These are phyloP conservation scores for Valencia hispanica DNA, from an alignment of 2,797 vertebrate genomes.

Conservation along the genomic window DNA sequence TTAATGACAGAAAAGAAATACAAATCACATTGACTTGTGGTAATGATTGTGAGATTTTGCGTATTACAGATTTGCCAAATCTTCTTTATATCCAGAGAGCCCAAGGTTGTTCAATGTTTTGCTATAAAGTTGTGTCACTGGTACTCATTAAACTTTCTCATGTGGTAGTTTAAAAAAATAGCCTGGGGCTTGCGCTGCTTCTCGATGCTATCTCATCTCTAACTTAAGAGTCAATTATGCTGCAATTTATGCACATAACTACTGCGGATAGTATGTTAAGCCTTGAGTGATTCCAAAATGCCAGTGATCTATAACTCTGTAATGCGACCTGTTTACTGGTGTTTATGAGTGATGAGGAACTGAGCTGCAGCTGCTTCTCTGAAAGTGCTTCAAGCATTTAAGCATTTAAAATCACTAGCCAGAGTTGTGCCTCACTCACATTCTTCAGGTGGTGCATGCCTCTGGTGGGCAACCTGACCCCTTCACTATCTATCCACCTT, in stretches of 20 bases:
- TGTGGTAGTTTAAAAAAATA: slow-evolving; percentile 6
- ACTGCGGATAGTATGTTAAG: background rate
- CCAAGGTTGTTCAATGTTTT: background rate
- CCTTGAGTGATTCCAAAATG: slow-evolving; percentile 5
- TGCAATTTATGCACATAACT: slow-evolving; percentile 2
- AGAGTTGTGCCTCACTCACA: slow-evolving; percentile 7
- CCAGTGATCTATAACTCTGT: slow-evolving; percentile 3
- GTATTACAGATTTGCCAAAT: background rate
- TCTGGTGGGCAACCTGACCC: slow-evolving; percentile 13
- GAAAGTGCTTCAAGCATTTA: slow-evolving; percentile 1
- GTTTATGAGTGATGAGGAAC: slow-evolving; percentile 8
- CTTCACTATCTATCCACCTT: slow-evolving; percentile 12
- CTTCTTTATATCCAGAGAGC: background rate
- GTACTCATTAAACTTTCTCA: background rate
- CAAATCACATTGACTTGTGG: background rate
- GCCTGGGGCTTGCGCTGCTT: background rate
- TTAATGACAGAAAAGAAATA: background rate
- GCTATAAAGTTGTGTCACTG: background rate
- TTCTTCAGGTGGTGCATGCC: slow-evolving; percentile 12
- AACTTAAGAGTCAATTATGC: background rate
- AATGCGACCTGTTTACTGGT: slow-evolving; percentile 1
- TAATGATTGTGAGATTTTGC: background rate
- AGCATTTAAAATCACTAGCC: slow-evolving; percentile 14
- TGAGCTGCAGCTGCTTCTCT: background rate
- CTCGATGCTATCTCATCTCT: background rate